Percentiles rank a stretch among this genome's conserved stretches.
Evolutionary conservation across 1,140 invertebrate species (phyloP).

Genomic region (Cataglyphis hispanica): DNA sequence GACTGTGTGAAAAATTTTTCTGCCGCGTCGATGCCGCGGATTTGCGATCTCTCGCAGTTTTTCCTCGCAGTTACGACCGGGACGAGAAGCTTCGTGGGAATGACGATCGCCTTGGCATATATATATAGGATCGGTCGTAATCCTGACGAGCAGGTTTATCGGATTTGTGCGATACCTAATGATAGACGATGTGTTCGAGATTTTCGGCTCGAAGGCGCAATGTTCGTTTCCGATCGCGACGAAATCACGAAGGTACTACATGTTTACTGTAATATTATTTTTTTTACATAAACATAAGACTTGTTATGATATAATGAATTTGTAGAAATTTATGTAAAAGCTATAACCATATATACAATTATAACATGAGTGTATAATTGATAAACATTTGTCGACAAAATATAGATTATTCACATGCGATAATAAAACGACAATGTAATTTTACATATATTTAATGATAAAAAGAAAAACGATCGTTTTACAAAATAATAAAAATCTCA

Average conservation of each 20-base stretch:
- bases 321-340: constrained; percentile 25
- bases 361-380: constrained; percentile 9
- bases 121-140: neutral
- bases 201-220: neutral
- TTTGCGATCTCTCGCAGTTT: neutral
- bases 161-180: constrained; percentile 16
- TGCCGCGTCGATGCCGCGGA: neutral
- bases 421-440: neutral
- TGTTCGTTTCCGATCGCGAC: constrained; percentile 12
- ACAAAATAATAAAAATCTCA: neutral
- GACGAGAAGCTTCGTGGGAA: neutral
- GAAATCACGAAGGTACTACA: constrained; percentile 26
- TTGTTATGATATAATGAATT: constrained; percentile 14
- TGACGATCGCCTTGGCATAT: neutral
- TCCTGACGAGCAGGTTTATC: constrained; percentile 39
- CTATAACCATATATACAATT: constrained; percentile 22
- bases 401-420: neutral
- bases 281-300: neutral
- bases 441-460: neutral
- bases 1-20: neutral
- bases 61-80: neutral
- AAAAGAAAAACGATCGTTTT: neutral
- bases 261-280: constrained; percentile 24
- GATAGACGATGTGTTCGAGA: constrained; percentile 33
- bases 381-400: neutral